Conservation (phyloP, 2,113 vertebrate genomes). For the Rhagologus leucostigma region DNA sequence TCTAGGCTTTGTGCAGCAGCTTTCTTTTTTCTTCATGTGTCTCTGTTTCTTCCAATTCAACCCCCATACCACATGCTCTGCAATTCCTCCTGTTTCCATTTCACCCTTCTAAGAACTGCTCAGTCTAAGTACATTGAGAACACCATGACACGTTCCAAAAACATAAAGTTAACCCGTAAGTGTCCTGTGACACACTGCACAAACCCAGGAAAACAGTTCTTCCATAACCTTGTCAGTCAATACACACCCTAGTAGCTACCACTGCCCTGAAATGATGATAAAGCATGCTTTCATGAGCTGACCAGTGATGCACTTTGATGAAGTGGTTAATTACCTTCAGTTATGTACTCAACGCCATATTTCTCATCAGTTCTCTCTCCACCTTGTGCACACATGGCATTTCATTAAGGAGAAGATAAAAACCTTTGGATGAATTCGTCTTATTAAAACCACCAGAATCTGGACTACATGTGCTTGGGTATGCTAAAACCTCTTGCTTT, state of each 20-base stretch:
- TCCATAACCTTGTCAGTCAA: background rate
- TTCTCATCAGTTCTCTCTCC: background rate
- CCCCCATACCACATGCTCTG: background rate
- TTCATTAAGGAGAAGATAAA: background rate
- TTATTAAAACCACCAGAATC: background rate
- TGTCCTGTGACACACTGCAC: background rate
- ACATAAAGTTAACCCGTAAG: slow-evolving; percentile 47
- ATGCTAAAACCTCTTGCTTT: background rate
- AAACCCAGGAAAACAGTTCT: background rate
- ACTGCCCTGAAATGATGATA: background rate
- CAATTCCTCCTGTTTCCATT: slow-evolving; percentile 47
- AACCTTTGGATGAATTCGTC: background rate
- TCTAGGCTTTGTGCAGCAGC: slow-evolving; percentile 1
- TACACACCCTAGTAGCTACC: background rate
- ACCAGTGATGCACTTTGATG: background rate
- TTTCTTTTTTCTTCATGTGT: slow-evolving; percentile 46
- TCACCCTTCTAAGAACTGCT: slow-evolving; percentile 50
- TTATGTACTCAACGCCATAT: background rate
- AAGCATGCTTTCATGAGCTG: background rate
- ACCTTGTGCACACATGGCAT: background rate
- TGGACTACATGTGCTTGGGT: background rate
- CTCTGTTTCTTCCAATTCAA: background rate
- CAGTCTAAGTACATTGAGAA: slow-evolving; percentile 53
- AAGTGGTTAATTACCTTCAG: background rate
- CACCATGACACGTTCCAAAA: slow-evolving; percentile 22